Evolutionary conservation across 92 coral and sea anemone genomes (phyloP).

Genomic region (Zoanthus sansibaricus): DNA sequence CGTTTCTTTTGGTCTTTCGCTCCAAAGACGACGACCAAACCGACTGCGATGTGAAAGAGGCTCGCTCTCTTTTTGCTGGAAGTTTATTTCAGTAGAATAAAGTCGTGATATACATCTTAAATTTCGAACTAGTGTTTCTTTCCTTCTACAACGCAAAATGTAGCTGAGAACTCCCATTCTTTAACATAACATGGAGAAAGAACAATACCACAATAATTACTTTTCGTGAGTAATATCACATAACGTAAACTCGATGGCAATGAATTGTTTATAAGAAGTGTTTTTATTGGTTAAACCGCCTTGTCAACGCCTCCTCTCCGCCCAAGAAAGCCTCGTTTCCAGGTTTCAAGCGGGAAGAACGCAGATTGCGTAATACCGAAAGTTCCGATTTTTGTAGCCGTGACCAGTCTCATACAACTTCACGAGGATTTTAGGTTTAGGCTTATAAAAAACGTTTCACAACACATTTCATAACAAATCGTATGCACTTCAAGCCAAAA

Average conservation of each 20-base stretch:
- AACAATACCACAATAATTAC: too few relatives aligned
- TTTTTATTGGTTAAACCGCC: background rate
- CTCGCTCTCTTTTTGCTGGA: background rate
- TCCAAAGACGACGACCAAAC: conserved; percentile 59
- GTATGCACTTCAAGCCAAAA: too few relatives aligned
- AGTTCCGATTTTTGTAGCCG: too few relatives aligned
- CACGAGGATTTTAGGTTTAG: too few relatives aligned
- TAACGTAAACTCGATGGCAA: background rate
- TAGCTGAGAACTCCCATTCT: background rate
- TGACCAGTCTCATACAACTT: too few relatives aligned
- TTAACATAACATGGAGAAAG: background rate
- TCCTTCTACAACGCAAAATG: background rate
- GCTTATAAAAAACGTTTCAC: too few relatives aligned
- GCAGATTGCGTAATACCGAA: too few relatives aligned
- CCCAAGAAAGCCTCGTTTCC: background rate
- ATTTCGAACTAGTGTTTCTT: background rate
- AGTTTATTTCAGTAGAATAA: conserved; percentile 9
- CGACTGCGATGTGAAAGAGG: background rate
- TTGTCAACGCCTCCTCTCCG: background rate
- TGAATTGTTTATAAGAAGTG: background rate
- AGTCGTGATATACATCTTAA: conserved; percentile 3
- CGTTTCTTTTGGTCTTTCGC: conserved; percentile 82
- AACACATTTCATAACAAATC: too few relatives aligned
- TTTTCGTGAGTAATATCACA: background rate
- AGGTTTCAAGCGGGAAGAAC: background rate